These are phyloP conservation scores for Anguilla rostrata DNA, from an alignment of 2,113 vertebrate genomes.

Conservation along the genomic window DNA sequence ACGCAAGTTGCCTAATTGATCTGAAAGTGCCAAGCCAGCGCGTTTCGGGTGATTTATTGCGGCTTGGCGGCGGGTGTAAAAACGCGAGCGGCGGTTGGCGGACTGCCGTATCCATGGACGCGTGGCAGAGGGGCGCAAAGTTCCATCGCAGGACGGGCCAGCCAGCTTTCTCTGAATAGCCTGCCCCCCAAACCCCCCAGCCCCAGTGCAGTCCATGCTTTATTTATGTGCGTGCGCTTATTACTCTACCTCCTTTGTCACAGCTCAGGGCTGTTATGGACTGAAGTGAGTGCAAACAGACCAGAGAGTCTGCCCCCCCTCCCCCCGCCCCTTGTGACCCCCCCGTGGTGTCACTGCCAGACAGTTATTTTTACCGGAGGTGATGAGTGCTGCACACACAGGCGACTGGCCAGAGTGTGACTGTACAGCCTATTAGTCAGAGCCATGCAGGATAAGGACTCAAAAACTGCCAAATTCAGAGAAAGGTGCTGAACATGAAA, in stretches of 20 bases:
- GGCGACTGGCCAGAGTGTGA: background rate
- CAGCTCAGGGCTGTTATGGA: background rate
- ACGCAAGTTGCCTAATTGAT: too few relatives aligned
- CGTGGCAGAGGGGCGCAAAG: too few relatives aligned
- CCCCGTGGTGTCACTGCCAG: background rate
- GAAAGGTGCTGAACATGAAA: too few relatives aligned
- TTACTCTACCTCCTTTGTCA: too few relatives aligned
- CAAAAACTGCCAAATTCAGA: too few relatives aligned
- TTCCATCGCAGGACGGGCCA: too few relatives aligned
- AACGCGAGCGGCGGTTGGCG: background rate
- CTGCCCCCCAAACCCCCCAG: background rate
- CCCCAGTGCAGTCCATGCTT: too few relatives aligned
- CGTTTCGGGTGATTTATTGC: background rate
- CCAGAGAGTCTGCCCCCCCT: slow-evolving; percentile 27
- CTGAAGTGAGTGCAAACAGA: slow-evolving; percentile 22
- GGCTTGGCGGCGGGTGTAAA: background rate
- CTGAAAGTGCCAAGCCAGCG: background rate
- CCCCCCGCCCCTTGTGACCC: background rate
- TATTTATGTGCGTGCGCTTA: too few relatives aligned
- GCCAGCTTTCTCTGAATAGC: background rate
- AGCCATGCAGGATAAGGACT: too few relatives aligned
- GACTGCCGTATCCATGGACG: background rate
- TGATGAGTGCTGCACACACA: background rate
- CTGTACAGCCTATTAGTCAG: too few relatives aligned
- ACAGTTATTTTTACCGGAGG: background rate